Evolutionary conservation across 2,797 vertebrate genomes (phyloP), one percentile per base, ranked within the genome.

Genomic region (Phoebastria nigripes): DNA sequence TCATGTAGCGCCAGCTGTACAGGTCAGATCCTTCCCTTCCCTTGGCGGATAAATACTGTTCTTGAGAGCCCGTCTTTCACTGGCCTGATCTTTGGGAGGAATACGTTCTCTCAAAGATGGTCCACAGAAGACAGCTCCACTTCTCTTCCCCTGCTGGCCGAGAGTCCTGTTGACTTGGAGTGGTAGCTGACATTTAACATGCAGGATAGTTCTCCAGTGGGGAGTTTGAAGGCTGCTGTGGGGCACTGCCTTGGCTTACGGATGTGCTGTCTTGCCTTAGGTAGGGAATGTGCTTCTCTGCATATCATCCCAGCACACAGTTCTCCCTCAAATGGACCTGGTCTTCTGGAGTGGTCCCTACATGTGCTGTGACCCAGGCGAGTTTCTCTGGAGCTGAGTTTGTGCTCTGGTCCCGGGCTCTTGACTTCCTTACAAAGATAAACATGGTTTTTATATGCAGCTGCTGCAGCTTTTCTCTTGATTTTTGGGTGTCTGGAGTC

Each of bases 401-500:
- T 63, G 29, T 39, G 21, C 52, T 31, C 66, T 44, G 39, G 22
- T 31, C 52, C 2, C 28, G 49, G 70, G 15, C 58, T 89, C 54
- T 5, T 41, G 46, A 15, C 56, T 52, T 59, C 74, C 67, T 73
- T 7, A 4, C 14, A 11, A 18, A 71, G 69, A 35, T 37, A 35
- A 39, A 42, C 4, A 5, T 19, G 22, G 79, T 37, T 46, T 49
- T 73, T 63, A 3, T 10, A 2, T 19, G 76, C 52, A 35, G 35
- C 85, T 58, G 25, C 13, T 69, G 71, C 54, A 87, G 76, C 54
- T 67, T 63, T 54, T 62, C 37, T 63, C 33, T 76, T 76, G 54
- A 39, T 22, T 86, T 94, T 83, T 22, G 70, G 72, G 87, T 82
- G 89, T 67, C 73, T 91, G 91, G 66, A 94, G 79, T 49, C 89